Base-by-base conservation (phyloP, 2,797 vertebrate genomes). In the Remorina albescens region DNA sequence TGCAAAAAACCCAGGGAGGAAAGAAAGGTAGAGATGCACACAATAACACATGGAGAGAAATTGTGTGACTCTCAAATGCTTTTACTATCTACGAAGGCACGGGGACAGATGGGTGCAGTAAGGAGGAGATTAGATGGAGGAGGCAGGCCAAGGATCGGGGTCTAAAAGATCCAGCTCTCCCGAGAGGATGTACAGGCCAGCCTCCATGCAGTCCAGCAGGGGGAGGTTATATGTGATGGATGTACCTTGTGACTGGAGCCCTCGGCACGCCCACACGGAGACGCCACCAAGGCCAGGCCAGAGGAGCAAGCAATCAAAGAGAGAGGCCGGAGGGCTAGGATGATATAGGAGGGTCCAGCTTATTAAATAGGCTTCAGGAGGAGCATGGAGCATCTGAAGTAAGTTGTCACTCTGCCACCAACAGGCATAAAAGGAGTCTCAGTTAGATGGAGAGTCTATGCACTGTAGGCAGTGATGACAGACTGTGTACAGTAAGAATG, bases 301-400 rank as follows among this genome's bases (percentile, higher is more conserved):
- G 80, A 64, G 77, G 89, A 90, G 90, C 86, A 91, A 77, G 86
- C 83, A 90, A 92, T 92, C 88, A 91, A 85, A 88, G 85, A 88
- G 79, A 83, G 72, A 89, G 88, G 86, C 88, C 78, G 59, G 50
- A 76, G 81, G 90, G 86, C 84, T 74, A 2, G 47, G 74, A 86
- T 90, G 88, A 91, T 92, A 91, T 85, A 91, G 88, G 85, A 91
- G 89, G 88, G 91, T 85, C 85, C 90, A 87, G 86, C 80, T 89
- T 92, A 93, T 94, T 93, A 93, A 93, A 92, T 87, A 87, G 90
- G 88, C 89, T 90, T 90, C 88, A 90, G 89, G 86, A 92, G 81
- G 76, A 83, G 84, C 86, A 81, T 26, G 69, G 85, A 89, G 86
- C 75, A 79, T 89, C 86, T 87, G 88, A 89, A 90, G 85, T 89